Percentiles rank a stretch among this genome's conserved stretches.
Evolutionary conservation across 2,888 invertebrate genomes (phyloP).

Genomic region (Bellardia pandia): DNA sequence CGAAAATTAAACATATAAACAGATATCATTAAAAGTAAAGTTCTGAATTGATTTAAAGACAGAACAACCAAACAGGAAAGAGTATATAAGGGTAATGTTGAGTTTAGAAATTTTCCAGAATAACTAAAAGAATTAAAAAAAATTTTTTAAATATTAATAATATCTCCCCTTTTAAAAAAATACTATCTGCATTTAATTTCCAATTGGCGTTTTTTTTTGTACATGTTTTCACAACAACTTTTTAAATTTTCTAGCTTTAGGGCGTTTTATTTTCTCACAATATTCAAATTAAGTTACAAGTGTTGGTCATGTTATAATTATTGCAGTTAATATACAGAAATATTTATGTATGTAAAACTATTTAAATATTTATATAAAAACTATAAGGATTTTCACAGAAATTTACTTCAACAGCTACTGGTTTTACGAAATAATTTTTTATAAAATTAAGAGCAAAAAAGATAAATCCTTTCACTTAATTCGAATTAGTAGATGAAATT

Average conservation of each 20-base stretch:
- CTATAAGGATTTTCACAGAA: slow-evolving; percentile 36
- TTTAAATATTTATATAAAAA: slow-evolving; percentile 60
- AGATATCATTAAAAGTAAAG: too few relatives aligned
- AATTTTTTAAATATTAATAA: too few relatives aligned
- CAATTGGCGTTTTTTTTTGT: not conserved
- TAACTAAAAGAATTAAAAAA: too few relatives aligned
- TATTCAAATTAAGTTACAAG: slow-evolving; percentile 57
- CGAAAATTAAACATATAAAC: too few relatives aligned
- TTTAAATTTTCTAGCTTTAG: not conserved
- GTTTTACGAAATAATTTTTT: slow-evolving; percentile 20
- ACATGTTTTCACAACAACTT: not conserved
- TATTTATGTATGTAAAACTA: slow-evolving; percentile 30
- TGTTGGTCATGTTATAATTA: slow-evolving; percentile 58
- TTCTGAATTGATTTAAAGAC: too few relatives aligned
- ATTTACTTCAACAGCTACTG: slow-evolving; percentile 4
- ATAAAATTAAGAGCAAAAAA: not conserved
- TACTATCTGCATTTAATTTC: not conserved
- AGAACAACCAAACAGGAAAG: too few relatives aligned
- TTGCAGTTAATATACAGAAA: slow-evolving; percentile 45
- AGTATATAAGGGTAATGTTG: too few relatives aligned
- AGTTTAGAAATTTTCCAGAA: too few relatives aligned
- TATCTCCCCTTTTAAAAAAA: too few relatives aligned
- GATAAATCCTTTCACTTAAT: slow-evolving; percentile 29
- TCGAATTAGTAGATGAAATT: slow-evolving; percentile 40
- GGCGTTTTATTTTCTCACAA: slow-evolving; percentile 25